These are phyloP conservation scores for Syndactyla subalaris DNA, from an alignment of 2,797 vertebrate genomes.

Conservation along the genomic window DNA sequence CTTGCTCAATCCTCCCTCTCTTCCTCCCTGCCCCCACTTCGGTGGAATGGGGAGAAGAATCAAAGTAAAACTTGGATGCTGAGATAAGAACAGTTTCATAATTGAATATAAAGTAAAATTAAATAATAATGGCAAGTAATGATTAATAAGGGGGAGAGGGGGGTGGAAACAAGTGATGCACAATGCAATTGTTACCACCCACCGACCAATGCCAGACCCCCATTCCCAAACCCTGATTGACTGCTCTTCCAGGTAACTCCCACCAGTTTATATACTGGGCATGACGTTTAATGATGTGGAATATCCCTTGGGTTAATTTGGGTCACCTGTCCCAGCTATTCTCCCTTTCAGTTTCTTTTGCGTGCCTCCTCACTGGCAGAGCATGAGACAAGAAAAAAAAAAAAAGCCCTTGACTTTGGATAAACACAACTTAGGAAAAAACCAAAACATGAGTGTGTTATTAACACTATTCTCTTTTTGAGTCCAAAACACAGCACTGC, in stretches of 20 bases:
- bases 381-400: not conserved
- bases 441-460: not conserved
- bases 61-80: not conserved
- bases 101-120: not conserved
- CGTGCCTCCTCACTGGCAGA: not conserved
- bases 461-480: not conserved
- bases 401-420: not conserved
- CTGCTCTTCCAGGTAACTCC: not conserved
- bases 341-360: not conserved
- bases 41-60: not conserved
- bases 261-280: not conserved
- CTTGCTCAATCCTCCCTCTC: not conserved
- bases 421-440: not conserved
- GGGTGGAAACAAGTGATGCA: not conserved
- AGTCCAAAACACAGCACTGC: not conserved
- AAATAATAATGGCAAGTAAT: not conserved
- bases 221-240: not conserved
- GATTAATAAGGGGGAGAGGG: no score
- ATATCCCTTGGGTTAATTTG: not conserved
- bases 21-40: no score
- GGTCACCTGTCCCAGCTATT: not conserved
- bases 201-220: not conserved
- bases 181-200: not conserved
- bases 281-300: not conserved
- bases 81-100: not conserved